phyloP scores from a whole-genome alignment of 2,797 vertebrate species.

The Orientallactaga sibirica region DNA sequence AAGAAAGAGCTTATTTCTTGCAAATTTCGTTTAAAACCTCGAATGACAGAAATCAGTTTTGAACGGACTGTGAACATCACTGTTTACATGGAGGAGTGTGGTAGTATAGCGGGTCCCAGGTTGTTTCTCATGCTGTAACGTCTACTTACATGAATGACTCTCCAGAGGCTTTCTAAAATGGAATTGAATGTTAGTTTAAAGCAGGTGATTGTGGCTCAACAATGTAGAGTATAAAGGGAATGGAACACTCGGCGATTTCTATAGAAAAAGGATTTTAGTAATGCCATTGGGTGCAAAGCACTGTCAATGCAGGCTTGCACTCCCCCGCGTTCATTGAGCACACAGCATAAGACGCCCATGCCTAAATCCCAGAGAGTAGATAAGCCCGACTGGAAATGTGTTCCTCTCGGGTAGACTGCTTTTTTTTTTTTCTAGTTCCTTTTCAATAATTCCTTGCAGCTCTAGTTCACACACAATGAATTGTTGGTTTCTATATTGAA shows the following conservation, averaged over 20 bases:
- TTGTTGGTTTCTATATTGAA: slow-evolving; percentile 74
- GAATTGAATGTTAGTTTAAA: slow-evolving; percentile 54
- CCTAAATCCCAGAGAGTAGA: slow-evolving; percentile 55
- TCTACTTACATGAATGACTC: slow-evolving; percentile 59
- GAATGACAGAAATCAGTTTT: slow-evolving; percentile 50
- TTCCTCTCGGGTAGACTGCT: slow-evolving; percentile 56
- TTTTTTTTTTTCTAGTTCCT: slow-evolving; percentile 27
- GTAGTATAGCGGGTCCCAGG: background rate
- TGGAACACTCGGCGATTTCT: background rate
- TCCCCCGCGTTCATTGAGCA: slow-evolving; percentile 15
- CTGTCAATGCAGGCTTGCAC: slow-evolving; percentile 8
- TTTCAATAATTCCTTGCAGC: slow-evolving; percentile 76
- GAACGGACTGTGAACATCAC: slow-evolving; percentile 45
- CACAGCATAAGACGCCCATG: slow-evolving; percentile 16
- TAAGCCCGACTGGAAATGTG: slow-evolving; percentile 66
- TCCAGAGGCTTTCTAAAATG: slow-evolving; percentile 63
- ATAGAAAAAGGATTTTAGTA: slow-evolving; percentile 61
- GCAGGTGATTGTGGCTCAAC: slow-evolving; percentile 31
- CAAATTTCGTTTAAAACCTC: slow-evolving; percentile 52
- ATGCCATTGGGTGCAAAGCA: background rate
- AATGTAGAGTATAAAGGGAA: slow-evolving; percentile 55
- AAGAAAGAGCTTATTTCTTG: background rate
- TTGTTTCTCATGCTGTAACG: slow-evolving; percentile 36
- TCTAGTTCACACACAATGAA: slow-evolving; percentile 71
- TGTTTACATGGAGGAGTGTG: background rate